Percentiles rank a stretch among this genome's conserved stretches.
phyloP scores from a whole-genome alignment of 2,888 invertebrate genomes.

The Ornithoptera priamus region DNA sequence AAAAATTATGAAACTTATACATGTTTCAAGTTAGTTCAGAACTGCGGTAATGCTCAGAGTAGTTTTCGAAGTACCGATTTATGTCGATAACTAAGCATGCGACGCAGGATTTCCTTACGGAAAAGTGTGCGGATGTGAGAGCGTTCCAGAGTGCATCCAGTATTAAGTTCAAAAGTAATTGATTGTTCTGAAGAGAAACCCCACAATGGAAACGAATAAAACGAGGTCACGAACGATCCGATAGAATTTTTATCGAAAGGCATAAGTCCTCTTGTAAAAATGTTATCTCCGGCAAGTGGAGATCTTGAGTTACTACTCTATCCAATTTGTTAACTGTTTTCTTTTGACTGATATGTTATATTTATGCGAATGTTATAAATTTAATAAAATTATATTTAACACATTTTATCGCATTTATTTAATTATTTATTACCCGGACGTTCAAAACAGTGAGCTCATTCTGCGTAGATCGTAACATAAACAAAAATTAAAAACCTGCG shows the following conservation, averaged over 20 bases:
- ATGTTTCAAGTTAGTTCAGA: too few relatives aligned
- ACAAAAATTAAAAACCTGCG: too few relatives aligned
- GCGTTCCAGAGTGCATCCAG: neutral
- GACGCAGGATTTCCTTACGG: neutral
- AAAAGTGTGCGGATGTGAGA: neutral
- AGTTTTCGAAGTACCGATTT: too few relatives aligned
- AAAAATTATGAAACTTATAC: too few relatives aligned
- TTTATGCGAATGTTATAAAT: too few relatives aligned
- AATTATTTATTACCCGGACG: too few relatives aligned
- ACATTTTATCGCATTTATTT: too few relatives aligned
- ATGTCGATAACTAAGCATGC: neutral
- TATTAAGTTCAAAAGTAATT: neutral
- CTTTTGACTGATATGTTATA: too few relatives aligned
- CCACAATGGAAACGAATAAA: neutral
- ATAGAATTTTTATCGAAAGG: neutral
- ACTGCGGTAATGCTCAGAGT: too few relatives aligned
- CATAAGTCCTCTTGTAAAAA: neutral
- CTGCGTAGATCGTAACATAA: too few relatives aligned
- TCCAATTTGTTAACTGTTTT: neutral
- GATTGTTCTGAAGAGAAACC: neutral
- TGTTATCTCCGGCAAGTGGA: neutral
- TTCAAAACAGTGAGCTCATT: too few relatives aligned
- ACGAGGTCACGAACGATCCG: neutral
- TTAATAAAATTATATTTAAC: too few relatives aligned
- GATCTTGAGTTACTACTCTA: neutral